Base-by-base conservation (phyloP, 2,113 vertebrate species). In the Colius striatus region DNA sequence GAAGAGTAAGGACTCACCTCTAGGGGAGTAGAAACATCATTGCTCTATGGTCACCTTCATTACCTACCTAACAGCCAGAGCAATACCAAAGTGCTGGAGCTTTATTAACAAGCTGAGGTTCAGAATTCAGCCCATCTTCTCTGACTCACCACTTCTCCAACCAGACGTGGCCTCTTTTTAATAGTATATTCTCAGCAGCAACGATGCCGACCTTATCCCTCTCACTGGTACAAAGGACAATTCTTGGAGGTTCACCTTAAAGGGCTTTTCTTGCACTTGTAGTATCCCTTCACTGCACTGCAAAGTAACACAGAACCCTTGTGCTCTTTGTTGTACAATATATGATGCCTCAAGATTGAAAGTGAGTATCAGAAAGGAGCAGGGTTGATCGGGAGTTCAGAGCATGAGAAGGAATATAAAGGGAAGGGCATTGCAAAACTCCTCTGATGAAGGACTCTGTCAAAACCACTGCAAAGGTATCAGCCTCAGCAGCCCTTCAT, bases 331-430 rank as follows among this genome's bases (percentile, higher is more conserved):
- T 16, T 47, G 27, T 3, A 3, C 9, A 6, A 6, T 1, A 8
- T 10, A 9, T 53, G 62, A 34, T 21, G 16, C 21, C 6, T 73
- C 23, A 61, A 26, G 36, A 58, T 13, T 0, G 0, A 41, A 84
- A 29, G 21, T 0, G 0, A 68, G 47, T 29, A 29, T 50, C 19
- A 34, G 47, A 23, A 58, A 65, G 34, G 25, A 85, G 16, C 0
- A 0, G 18, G 29, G 12, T 30, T 68, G 19, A 72, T 25, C 36
- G 58, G 13, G 26, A 2, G 14, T 67, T 94, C 67, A 51, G 43
- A 84, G 55, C 0, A 2, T 54, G 45, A 66, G 23, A 58, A 62
- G 25, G 22, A 73, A 25, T 38, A 48, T 5, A 53, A 91, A 91
- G 62, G 41, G 12, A 91, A 91, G 62, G 41, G 12, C 9, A 4